Percentiles rank a stretch among this genome's conserved stretches.
These are phyloP conservation scores for Dysmachus trigonus DNA, from an alignment of 2,888 invertebrate species.

Conservation along the genomic window DNA sequence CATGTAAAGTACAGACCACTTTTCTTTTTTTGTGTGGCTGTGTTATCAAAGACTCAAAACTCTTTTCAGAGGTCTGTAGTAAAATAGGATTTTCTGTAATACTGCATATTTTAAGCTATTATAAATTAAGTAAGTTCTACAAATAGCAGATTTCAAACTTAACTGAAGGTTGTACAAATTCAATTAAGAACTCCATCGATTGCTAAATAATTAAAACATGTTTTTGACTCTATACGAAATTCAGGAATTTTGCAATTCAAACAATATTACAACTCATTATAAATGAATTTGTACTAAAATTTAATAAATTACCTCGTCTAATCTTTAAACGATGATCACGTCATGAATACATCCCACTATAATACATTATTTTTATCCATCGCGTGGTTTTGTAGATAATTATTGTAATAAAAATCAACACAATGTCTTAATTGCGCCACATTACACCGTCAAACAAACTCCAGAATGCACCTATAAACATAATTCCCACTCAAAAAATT, in stretches of 20 bases:
- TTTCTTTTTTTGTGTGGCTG: no score
- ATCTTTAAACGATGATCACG: neutral
- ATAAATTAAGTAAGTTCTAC: neutral
- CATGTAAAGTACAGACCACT: no score
- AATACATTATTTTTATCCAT: neutral
- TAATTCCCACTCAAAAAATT: constrained; percentile 5
- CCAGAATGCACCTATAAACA: neutral
- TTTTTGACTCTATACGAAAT: neutral
- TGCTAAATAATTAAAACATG: neutral
- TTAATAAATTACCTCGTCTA: neutral
- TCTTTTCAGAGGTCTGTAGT: no score
- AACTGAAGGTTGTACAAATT: neutral
- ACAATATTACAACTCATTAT: neutral
- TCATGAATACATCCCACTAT: neutral
- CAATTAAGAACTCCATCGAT: neutral
- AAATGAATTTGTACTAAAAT: neutral
- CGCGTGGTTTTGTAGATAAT: neutral
- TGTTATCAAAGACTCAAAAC: no score
- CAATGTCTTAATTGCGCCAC: neutral
- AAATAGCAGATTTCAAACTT: no score
- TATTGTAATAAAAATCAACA: neutral
- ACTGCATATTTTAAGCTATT: no score
- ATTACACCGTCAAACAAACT: neutral
- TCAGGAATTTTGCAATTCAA: neutral
- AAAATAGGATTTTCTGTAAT: no score